phyloP scores from a whole-genome alignment of 2,797 vertebrate species.

The Synanceia verrucosa region DNA sequence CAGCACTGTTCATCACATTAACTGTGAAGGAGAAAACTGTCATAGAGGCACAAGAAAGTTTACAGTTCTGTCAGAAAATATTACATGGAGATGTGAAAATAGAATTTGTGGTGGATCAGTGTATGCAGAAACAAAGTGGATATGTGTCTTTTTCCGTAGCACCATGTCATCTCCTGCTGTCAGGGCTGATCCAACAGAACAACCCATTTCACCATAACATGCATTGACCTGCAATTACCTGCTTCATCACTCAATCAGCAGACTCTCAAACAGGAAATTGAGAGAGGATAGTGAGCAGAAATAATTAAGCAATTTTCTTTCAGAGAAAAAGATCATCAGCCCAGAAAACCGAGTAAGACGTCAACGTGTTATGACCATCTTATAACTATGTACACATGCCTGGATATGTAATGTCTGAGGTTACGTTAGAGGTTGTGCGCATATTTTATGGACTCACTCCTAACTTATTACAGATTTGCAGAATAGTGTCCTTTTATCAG shows the following conservation, averaged over 20 bases:
- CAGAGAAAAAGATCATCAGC: background rate
- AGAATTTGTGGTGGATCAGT: background rate
- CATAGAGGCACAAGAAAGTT: background rate
- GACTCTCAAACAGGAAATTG: constrained; percentile 43
- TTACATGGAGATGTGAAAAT: background rate
- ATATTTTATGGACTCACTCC: background rate
- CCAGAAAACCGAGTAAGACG: background rate
- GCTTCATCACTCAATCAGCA: constrained; percentile 36
- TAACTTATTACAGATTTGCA: background rate
- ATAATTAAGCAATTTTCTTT: background rate
- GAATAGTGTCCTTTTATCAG: background rate
- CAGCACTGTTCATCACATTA: background rate
- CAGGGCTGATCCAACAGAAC: constrained; percentile 21
- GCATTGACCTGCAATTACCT: constrained; percentile 52
- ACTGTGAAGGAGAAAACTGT: background rate
- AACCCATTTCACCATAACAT: constrained; percentile 2
- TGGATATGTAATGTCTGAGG: background rate
- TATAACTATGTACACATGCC: background rate
- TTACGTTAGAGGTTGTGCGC: too few relatives aligned
- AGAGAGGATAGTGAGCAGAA: background rate
- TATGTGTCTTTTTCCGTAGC: background rate
- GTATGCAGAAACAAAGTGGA: background rate
- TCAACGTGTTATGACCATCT: background rate
- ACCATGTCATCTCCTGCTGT: constrained; percentile 16
- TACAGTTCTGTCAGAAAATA: background rate